Evolutionary conservation across 2,888 invertebrate species (phyloP).

Genomic region (Aspidiotus rigidus): DNA sequence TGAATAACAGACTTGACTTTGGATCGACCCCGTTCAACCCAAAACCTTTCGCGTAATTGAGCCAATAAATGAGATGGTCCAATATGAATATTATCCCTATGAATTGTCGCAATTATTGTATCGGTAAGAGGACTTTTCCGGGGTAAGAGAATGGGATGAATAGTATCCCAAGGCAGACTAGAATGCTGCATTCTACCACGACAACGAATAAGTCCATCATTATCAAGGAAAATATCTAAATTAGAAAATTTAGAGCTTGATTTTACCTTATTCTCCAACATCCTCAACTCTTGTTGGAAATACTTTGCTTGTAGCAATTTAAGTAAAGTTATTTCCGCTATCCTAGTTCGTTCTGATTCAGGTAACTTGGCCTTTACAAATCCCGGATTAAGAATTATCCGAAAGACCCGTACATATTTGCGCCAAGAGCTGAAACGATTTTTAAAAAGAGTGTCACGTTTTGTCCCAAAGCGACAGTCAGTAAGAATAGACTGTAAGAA

Average conservation of each 20-base stretch:
- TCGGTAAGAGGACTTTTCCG: not conserved
- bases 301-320: conserved; percentile 7
- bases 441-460: not conserved
- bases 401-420: not conserved
- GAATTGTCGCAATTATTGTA: not conserved
- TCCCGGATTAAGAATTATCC: not conserved
- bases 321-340: not conserved
- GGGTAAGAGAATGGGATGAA: conserved; percentile 9
- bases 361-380: not conserved
- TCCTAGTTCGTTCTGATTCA: not conserved
- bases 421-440: not conserved
- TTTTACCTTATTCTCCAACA: not conserved
- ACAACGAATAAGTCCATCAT: not conserved
- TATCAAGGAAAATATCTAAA: conserved; percentile 7
- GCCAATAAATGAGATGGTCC: conserved; percentile 6
- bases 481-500: too few relatives aligned
- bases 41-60: not conserved
- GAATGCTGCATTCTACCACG: conserved; percentile 8
- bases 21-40: not conserved
- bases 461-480: too few relatives aligned
- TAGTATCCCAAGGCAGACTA: not conserved
- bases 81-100: not conserved
- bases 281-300: not conserved
- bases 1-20: not conserved
- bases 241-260: not conserved